Conservation (phyloP, 1,140 invertebrate genomes). For the Drosophila pruinosa region DNA sequence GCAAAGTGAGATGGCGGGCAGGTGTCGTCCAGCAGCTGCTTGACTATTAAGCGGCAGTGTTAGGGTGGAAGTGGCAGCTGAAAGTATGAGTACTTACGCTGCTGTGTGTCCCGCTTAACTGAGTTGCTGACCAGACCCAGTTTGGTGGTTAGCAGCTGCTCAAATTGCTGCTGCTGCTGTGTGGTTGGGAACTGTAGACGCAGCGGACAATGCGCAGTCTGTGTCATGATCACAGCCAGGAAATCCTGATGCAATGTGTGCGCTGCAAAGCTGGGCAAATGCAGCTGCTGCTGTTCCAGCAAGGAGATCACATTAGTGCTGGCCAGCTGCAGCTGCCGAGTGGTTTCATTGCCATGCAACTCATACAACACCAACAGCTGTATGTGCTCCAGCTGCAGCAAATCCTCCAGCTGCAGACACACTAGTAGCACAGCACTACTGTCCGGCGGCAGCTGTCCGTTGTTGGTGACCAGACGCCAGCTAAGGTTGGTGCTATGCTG, state of each 20-base stretch:
- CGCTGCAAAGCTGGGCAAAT: conserved; percentile 37
- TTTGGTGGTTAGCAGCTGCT: conserved; percentile 37
- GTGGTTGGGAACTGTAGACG: conserved; percentile 33
- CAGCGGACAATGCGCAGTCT: conserved; percentile 32
- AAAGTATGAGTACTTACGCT: not conserved
- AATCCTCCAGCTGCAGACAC: conserved; percentile 36
- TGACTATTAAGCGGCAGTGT: not conserved
- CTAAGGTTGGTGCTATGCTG: conserved; percentile 28
- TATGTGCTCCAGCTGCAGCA: conserved; percentile 33
- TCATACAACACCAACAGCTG: conserved; percentile 48
- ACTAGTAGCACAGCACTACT: conserved; percentile 49
- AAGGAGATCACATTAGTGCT: conserved; percentile 35
- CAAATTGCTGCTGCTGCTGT: conserved; percentile 29
- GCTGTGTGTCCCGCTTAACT: not conserved
- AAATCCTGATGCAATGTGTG: conserved; percentile 60
- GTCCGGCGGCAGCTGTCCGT: conserved; percentile 40
- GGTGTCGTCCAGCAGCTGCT: not conserved
- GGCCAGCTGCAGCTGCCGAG: conserved; percentile 54
- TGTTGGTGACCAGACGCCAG: conserved; percentile 18
- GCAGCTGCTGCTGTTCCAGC: conserved; percentile 18
- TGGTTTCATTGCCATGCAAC: not conserved
- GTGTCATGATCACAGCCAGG: conserved; percentile 54
- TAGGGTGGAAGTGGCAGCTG: too few relatives aligned
- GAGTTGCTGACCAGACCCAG: conserved; percentile 11
- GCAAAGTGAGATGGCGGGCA: not conserved